Conservation (phyloP, 1,140 invertebrate genomes). For the Planococcus citri region DNA sequence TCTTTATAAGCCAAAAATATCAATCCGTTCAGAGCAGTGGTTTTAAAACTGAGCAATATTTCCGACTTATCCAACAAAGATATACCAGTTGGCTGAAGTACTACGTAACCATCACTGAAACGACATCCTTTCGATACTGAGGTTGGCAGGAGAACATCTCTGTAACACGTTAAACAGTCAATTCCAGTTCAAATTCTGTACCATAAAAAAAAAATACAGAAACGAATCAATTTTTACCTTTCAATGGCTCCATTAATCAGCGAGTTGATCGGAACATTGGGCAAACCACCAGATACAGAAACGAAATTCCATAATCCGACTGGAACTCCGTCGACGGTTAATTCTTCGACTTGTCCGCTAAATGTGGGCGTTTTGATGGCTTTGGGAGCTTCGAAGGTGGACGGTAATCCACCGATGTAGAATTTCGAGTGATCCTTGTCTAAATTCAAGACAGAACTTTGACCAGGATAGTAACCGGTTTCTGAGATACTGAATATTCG, state of each 20-base stretch:
- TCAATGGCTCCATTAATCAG: slow-evolving; percentile 51
- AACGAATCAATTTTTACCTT: slow-evolving; percentile 40
- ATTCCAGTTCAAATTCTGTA: not conserved
- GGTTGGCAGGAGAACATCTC: slow-evolving; percentile 48
- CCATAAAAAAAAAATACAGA: too few relatives aligned
- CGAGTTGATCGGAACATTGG: not conserved
- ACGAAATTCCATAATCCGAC: slow-evolving; percentile 93
- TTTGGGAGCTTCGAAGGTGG: slow-evolving; percentile 51
- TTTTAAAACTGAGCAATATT: slow-evolving; percentile 70
- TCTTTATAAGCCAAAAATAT: slow-evolving; percentile 69
- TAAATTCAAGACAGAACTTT: slow-evolving; percentile 70
- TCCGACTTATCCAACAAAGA: slow-evolving; percentile 42
- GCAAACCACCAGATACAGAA: slow-evolving; percentile 41
- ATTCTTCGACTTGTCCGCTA: slow-evolving; percentile 78
- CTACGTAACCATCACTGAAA: slow-evolving; percentile 74
- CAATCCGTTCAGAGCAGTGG: slow-evolving; percentile 69
- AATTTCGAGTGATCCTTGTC: slow-evolving; percentile 72
- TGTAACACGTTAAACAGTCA: slow-evolving; percentile 31
- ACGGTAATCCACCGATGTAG: slow-evolving; percentile 79
- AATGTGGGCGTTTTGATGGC: slow-evolving; percentile 59
- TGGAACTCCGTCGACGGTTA: slow-evolving; percentile 73
- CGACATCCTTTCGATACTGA: slow-evolving; percentile 54
- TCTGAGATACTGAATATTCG: slow-evolving; percentile 35
- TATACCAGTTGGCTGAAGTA: slow-evolving; percentile 45
- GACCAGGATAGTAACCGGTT: slow-evolving; percentile 42